phyloP scores from a whole-genome alignment of 2,888 invertebrate genomes.

The Cacoxenus indagator region DNA sequence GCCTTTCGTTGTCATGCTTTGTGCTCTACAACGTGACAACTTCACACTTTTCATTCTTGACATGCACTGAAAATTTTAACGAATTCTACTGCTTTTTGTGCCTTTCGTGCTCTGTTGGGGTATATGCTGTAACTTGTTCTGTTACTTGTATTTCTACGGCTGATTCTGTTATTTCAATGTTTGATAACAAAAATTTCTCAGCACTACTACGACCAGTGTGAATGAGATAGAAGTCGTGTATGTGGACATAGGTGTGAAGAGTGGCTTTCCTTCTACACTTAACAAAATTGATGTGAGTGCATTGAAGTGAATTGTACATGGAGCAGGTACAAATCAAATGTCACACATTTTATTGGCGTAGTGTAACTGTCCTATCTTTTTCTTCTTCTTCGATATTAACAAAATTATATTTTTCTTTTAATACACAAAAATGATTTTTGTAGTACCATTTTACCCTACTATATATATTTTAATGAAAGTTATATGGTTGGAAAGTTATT shows the following conservation, averaged over 20 bases:
- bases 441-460: no score
- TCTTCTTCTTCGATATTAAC: neutral
- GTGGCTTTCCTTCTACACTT: neutral
- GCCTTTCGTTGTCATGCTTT: neutral
- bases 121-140: no score
- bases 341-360: constrained; percentile 54
- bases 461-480: no score
- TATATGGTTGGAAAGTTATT: no score
- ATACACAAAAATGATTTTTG: no score
- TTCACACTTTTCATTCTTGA: neutral
- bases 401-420: no score
- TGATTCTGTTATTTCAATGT: neutral
- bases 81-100: neutral
- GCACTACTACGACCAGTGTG: no score
- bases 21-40: neutral
- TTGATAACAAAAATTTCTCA: no score
- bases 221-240: no score
- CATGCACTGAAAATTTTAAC: neutral
- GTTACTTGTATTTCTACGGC: neutral
- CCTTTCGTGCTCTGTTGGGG: neutral
- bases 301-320: neutral
- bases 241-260: no score
- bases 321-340: constrained; percentile 14
- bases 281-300: constrained; percentile 38
- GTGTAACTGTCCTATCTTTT: constrained; percentile 40